Evolutionary conservation across 1,140 invertebrate genomes (phyloP).

Genomic region (Bombus difficillimus): DNA sequence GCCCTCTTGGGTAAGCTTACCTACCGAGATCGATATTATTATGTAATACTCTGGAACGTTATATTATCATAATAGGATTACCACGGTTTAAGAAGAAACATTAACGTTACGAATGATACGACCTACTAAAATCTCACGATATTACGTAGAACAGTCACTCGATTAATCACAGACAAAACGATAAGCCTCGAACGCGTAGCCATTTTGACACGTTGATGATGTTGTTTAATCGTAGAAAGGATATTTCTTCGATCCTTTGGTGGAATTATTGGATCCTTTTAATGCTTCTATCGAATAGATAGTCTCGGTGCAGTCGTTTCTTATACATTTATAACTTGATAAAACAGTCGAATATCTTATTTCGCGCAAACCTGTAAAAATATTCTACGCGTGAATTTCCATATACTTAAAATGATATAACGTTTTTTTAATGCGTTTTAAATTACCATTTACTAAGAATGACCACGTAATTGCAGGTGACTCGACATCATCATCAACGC

Average conservation of each 20-base stretch:
- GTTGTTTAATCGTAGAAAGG: background rate
- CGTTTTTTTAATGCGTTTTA: background rate
- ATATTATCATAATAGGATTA: constrained; percentile 29
- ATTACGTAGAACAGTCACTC: background rate
- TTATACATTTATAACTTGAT: too few species aligned
- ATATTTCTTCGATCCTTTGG: background rate
- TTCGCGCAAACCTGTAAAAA: background rate
- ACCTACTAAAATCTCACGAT: constrained; percentile 6
- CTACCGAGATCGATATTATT: constrained; percentile 27
- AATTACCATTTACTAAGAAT: background rate
- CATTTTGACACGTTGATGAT: background rate
- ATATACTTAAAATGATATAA: background rate
- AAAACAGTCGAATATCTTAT: background rate
- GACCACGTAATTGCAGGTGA: constrained; percentile 69
- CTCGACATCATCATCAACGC: constrained; percentile 73
- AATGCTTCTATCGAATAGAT: background rate
- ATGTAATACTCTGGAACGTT: background rate
- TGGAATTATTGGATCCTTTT: background rate
- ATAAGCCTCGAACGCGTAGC: background rate
- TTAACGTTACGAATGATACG: background rate
- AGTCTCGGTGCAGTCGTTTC: background rate
- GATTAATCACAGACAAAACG: background rate
- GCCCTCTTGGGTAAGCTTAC: constrained; percentile 84
- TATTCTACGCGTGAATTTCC: background rate
- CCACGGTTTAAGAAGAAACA: background rate